Percentiles rank a stretch among this genome's conserved stretches.
These are phyloP conservation scores for Pagetopsis macropterus DNA, from an alignment of 2,797 vertebrate species.

Conservation along the genomic window DNA sequence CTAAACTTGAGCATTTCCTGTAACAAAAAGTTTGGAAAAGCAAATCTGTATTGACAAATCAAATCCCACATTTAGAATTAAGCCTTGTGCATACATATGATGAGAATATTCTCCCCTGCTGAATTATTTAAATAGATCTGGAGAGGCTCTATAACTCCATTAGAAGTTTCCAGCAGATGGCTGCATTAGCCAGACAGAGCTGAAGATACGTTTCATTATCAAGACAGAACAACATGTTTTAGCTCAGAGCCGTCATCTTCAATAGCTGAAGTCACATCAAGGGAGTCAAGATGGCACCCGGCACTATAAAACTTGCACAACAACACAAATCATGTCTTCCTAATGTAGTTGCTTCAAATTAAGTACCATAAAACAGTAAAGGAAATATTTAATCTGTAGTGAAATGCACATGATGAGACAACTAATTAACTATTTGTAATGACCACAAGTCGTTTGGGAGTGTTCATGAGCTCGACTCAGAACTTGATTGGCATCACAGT, in stretches of 20 bases:
- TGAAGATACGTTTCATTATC: conserved; percentile 63
- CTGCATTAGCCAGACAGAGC: conserved; percentile 57
- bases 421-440: conserved; percentile 36
- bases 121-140: conserved; percentile 65
- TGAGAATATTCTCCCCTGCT: conserved; percentile 50
- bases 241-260: conserved; percentile 25
- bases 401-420: conserved; percentile 35
- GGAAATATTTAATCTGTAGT: conserved; percentile 20
- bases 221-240: conserved; percentile 53
- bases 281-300: conserved; percentile 11
- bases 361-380: conserved; percentile 28
- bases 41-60: conserved; percentile 37
- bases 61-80: conserved; percentile 47
- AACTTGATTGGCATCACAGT: conserved; percentile 36
- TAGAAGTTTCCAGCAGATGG: conserved; percentile 66
- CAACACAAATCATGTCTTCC: conserved; percentile 8
- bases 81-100: conserved; percentile 45
- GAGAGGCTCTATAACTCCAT: conserved; percentile 61
- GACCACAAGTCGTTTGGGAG: conserved; percentile 12
- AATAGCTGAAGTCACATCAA: conserved; percentile 34
- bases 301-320: conserved; percentile 23
- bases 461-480: conserved; percentile 20
- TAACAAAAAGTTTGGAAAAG: conserved; percentile 40
- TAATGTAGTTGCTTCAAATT: conserved; percentile 13
- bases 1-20: conserved; percentile 11